These are phyloP conservation scores for Sebastes ruberrimus DNA, from an alignment of 2,797 vertebrate species.

Conservation along the genomic window DNA sequence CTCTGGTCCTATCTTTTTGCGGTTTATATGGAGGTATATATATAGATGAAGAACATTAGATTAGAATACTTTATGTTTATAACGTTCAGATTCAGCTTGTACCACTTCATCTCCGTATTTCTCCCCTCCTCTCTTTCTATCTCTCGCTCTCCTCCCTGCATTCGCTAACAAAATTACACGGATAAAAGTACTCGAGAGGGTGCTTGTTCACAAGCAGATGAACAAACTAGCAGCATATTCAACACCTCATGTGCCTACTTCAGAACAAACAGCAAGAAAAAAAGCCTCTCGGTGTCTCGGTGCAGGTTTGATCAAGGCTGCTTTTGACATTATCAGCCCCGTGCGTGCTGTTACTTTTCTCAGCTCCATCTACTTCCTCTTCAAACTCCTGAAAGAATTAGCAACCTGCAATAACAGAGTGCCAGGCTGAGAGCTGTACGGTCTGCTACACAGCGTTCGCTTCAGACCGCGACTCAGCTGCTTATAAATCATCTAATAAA, in stretches of 20 bases:
- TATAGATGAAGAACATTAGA: not conserved
- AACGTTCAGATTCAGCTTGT: not conserved
- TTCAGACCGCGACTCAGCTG: constrained; percentile 24
- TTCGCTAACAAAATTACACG: constrained; percentile 9
- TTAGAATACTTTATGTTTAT: not conserved
- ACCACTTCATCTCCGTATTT: not conserved
- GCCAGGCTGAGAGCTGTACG: constrained; percentile 24
- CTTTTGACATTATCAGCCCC: constrained; percentile 60
- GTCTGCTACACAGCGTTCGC: constrained; percentile 47
- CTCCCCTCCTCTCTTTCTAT: not conserved
- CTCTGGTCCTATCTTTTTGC: not conserved
- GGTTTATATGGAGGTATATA: not conserved
- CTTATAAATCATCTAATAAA: constrained; percentile 66
- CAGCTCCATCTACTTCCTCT: constrained; percentile 51
- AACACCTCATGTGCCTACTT: constrained; percentile 18
- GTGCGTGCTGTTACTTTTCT: constrained; percentile 36
- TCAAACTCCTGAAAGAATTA: constrained; percentile 66
- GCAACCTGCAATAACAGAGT: constrained; percentile 58
- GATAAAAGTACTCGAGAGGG: constrained; percentile 34
- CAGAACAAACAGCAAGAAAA: constrained; percentile 25
- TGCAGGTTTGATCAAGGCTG: constrained; percentile 56
- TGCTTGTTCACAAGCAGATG: constrained; percentile 38
- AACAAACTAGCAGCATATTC: constrained; percentile 23
- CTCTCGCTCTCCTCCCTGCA: not conserved
- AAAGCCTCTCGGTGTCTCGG: not conserved